Conservation (phyloP, 2,888 invertebrate genomes). For the Scaptomyza cyrtandrae region DNA sequence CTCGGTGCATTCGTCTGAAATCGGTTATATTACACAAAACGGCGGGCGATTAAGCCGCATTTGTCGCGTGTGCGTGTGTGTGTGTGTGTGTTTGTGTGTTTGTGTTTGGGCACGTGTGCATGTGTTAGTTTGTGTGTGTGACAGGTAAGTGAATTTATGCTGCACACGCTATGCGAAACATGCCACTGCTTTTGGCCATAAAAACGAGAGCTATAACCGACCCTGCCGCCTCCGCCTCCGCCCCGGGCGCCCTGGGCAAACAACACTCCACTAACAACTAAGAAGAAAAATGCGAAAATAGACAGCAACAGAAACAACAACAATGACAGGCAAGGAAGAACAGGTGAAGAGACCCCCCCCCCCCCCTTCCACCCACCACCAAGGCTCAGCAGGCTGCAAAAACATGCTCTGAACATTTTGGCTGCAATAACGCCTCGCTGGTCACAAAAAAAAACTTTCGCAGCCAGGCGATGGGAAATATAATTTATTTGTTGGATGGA, state of each 20-base stretch:
- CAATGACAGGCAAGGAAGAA: not conserved
- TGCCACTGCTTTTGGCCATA: constrained; percentile 73
- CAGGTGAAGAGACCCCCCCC: constrained; percentile 1
- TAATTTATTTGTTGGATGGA: constrained; percentile 59
- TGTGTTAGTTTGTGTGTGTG: constrained; percentile 47
- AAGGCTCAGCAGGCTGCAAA: constrained; percentile 33
- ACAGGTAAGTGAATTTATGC: constrained; percentile 76
- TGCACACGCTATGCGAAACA: constrained; percentile 74
- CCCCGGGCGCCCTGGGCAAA: not conserved
- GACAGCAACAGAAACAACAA: constrained; percentile 13
- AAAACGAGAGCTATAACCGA: constrained; percentile 37
- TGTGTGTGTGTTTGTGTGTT: constrained; percentile 33
- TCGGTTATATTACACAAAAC: constrained; percentile 63
- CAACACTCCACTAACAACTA: constrained; percentile 27
- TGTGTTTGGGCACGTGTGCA: constrained; percentile 14
- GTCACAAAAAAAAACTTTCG: constrained; percentile 38
- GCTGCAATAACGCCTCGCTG: constrained; percentile 49
- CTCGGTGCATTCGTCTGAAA: constrained; percentile 35
- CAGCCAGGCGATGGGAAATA: constrained; percentile 54
- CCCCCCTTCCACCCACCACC: constrained; percentile 8
- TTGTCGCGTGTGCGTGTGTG: constrained; percentile 28
- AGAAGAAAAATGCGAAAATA: constrained; percentile 11
- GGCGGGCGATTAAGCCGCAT: constrained; percentile 41
- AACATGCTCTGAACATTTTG: constrained; percentile 34
- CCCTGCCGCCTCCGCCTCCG: not conserved